These are phyloP conservation scores for Pentamera pediparva DNA, from an alignment of 53 echinoderm and acorn worm genomes.

Conservation along the genomic window DNA sequence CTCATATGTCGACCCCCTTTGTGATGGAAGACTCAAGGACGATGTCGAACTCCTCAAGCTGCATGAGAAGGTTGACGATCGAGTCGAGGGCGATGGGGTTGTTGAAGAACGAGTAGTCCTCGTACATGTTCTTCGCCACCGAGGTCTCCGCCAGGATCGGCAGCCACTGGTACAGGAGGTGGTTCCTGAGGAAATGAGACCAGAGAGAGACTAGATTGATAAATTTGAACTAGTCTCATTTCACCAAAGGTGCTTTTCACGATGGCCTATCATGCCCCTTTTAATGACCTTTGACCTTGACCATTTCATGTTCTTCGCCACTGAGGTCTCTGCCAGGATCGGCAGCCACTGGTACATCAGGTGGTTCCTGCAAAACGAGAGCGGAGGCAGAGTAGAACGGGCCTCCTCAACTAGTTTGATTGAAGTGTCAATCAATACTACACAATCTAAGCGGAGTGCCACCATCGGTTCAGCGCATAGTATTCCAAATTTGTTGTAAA, in stretches of 20 bases:
- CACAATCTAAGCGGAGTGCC: too few species aligned
- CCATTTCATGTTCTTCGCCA: conserved; percentile 93
- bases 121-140: conserved; percentile 94
- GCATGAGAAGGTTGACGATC: conserved; percentile 84
- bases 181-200: too few species aligned
- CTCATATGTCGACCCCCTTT: conserved; percentile 89
- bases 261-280: too few species aligned
- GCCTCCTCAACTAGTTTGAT: too few species aligned
- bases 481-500: too few species aligned
- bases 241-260: too few species aligned
- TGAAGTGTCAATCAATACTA: too few species aligned
- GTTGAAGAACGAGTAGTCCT: conserved; percentile 89
- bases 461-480: too few species aligned
- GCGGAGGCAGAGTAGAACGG: not conserved
- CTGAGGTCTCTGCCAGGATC: conserved; percentile 82
- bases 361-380: conserved; percentile 68
- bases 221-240: too few species aligned
- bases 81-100: conserved; percentile 66
- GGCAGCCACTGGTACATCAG: conserved; percentile 93
- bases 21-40: conserved; percentile 88
- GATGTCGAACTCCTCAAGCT: conserved; percentile 89
- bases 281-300: too few species aligned
- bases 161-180: conserved; percentile 90
- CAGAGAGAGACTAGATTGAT: too few species aligned
- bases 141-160: conserved; percentile 89